Conservation (phyloP, 2,797 vertebrate species). For the Rhinatrema bivittatum region DNA sequence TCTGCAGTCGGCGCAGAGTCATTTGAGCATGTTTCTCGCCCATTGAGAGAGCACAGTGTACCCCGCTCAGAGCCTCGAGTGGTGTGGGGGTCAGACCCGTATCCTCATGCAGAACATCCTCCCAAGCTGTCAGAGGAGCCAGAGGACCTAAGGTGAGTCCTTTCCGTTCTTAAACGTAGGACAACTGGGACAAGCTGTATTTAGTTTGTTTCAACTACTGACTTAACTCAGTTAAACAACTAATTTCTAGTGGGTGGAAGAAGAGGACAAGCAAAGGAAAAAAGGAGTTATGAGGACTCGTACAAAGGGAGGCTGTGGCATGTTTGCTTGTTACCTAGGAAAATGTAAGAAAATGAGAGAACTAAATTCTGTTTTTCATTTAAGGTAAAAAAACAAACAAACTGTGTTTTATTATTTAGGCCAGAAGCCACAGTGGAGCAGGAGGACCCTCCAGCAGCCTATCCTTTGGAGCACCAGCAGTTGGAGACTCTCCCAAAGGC, state of each 20-base stretch:
- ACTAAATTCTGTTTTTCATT: no score
- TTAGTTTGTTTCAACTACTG: no score
- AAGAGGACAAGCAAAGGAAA: no score
- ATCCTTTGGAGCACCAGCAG: slow-evolving; percentile 62
- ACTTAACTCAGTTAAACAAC: no score
- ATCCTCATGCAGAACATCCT: slow-evolving; percentile 74
- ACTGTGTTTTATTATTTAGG: slow-evolving; percentile 44
- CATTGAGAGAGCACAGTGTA: slow-evolving; percentile 77
- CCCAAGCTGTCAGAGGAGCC: slow-evolving; percentile 77
- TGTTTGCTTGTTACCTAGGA: no score
- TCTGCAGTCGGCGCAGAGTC: slow-evolving; percentile 78
- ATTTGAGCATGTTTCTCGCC: slow-evolving; percentile 84
- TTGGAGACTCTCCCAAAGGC: slow-evolving; percentile 71
- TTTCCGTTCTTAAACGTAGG: no score
- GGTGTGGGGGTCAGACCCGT: slow-evolving; percentile 90
- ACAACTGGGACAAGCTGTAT: no score
- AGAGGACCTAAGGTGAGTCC: slow-evolving; percentile 47
- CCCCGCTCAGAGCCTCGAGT: slow-evolving; percentile 76
- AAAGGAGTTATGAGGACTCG: no score
- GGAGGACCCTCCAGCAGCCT: slow-evolving; percentile 63
- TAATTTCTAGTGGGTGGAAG: no score
- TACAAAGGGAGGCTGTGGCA: no score
- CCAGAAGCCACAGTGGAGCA: slow-evolving; percentile 73
- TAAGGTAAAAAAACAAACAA: no score
- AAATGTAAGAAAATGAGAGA: no score